A percentile compares a stretch with the other conserved stretches of the same genome.
phyloP scores from a whole-genome alignment of 2,113 vertebrate species.

The Gadus chalcogrammus region DNA sequence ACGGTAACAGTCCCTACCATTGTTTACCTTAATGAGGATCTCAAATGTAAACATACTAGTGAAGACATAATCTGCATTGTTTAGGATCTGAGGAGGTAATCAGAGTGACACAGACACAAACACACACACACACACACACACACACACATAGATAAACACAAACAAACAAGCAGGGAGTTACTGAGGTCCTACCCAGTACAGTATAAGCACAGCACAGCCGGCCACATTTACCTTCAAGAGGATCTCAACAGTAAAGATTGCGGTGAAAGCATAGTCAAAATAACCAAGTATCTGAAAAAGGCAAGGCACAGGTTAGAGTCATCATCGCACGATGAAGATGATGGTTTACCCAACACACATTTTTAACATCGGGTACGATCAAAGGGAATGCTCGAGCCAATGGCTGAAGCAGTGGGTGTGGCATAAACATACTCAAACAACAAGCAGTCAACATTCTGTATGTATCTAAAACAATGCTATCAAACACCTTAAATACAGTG shows the following conservation, averaged over 20 bases:
- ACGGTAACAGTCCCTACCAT: constrained; percentile 53
- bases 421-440: too few species aligned
- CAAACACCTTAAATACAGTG: too few species aligned
- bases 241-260: constrained; percentile 99
- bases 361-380: too few species aligned
- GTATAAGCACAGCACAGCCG: constrained; percentile 60
- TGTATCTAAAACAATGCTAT: too few species aligned
- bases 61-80: constrained; percentile 97
- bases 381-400: too few species aligned
- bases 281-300: constrained; percentile 99
- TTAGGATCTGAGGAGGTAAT: constrained; percentile 91
- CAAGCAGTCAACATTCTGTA: too few species aligned
- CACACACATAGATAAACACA: constrained; percentile 19
- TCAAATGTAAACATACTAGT: constrained; percentile 97
- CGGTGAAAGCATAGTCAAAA: constrained; percentile 99
- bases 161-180: constrained; percentile 57
- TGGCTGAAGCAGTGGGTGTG: too few species aligned
- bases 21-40: constrained; percentile 95
- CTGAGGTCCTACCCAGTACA: constrained; percentile 21
- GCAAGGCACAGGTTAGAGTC: constrained; percentile 72
- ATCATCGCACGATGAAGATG: constrained; percentile 30
- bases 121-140: constrained; percentile 46
- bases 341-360: not conserved
- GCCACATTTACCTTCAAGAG: constrained; percentile 93
- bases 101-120: constrained; percentile 74